Percentiles rank a stretch among this genome's conserved stretches.
These are phyloP conservation scores for Monodelphis domestica DNA, from an alignment of 2,797 vertebrate species.

Conservation along the genomic window DNA sequence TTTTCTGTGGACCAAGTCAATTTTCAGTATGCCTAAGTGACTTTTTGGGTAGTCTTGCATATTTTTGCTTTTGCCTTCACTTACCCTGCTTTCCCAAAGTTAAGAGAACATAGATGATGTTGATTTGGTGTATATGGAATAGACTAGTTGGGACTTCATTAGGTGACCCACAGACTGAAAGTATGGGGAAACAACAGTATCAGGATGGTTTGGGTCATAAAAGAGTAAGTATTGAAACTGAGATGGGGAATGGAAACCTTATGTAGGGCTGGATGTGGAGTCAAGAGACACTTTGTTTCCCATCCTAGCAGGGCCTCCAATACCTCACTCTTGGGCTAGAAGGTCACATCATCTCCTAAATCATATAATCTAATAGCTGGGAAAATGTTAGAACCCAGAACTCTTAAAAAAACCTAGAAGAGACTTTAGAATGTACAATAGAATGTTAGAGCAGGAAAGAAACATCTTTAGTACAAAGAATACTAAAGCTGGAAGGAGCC, in stretches of 20 bases:
- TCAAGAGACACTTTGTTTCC: neutral
- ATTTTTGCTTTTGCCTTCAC: neutral
- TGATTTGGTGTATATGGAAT: neutral
- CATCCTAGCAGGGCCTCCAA: too few species aligned
- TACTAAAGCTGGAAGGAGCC: neutral
- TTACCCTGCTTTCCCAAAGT: neutral
- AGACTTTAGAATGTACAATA: neutral
- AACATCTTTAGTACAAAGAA: neutral
- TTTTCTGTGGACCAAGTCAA: too few species aligned
- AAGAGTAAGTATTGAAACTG: neutral
- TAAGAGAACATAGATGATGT: neutral
- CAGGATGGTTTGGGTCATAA: neutral
- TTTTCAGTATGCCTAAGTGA: neutral
- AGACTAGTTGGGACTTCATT: neutral
- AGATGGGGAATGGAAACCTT: too few species aligned
- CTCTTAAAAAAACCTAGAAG: neutral
- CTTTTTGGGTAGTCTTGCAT: neutral
- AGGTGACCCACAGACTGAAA: neutral
- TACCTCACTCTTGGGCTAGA: too few species aligned
- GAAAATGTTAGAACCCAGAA: too few species aligned
- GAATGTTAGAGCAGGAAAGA: neutral
- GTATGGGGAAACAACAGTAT: neutral
- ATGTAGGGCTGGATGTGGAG: neutral
- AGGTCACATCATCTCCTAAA: too few species aligned
- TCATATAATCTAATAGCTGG: neutral